Evolutionary conservation across 1,140 invertebrate species (phyloP), one percentile per base, ranked within the genome.

Genomic region (Pseudomyrmex cubaensis): DNA sequence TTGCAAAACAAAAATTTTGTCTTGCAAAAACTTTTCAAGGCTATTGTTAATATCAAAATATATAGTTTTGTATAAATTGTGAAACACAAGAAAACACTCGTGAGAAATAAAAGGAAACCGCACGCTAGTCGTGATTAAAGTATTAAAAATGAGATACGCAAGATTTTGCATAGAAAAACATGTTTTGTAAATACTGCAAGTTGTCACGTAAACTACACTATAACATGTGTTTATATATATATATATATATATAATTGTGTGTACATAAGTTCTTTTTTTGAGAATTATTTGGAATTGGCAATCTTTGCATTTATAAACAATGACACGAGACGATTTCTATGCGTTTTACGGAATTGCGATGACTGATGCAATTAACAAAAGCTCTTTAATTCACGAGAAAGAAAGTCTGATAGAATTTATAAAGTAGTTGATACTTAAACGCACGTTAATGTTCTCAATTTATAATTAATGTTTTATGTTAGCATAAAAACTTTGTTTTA

Each of bases 61-160:
- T 52, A 25, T 25, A 25, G 9, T 20, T 62, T 59, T 22, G 22
- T 7, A 25, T 85, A 78, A 57, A 48, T 86, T n/a, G 35, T 56
- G 66, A 50, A 13, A 7, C 3, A 13, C 54, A 73, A 56, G 59
- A 76, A 76, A 77, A 12, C 17, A 8, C 46, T 20, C 44, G 54
- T n/a, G 61, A 61, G 73, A 69, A 62, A 35, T 74, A 76, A 87
- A 85, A 69, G 77, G 78, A 85, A 84, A 57, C 44, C 70, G 72
- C n/a, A 12, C 73, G 46, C 50, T 56, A 17, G 10, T 73, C 61
- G 46, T 69, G 83, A 64, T 50, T 56, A 20, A 85, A 62, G 56
- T 77, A 54, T 85, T 59, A 82, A 82, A 82, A 87, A 57, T 2
- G 2, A 25, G 25, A 67, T 57, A 52, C 13, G 56, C 56, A 52